Conservation (phyloP, 1,140 invertebrate genomes). For the Anoplolepis gracilipes region DNA sequence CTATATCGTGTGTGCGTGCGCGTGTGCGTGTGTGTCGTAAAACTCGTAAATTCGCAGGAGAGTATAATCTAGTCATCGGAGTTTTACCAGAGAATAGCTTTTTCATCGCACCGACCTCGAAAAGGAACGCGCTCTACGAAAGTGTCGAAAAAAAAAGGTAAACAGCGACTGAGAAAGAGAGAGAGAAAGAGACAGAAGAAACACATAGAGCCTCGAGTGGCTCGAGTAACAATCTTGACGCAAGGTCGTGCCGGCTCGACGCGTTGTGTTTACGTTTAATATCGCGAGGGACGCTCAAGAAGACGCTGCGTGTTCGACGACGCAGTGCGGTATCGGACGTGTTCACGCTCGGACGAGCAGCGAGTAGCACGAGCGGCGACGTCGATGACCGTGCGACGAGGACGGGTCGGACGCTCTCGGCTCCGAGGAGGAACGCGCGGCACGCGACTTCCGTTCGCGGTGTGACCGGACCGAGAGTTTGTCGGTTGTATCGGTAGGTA, state of each 20-base stretch:
- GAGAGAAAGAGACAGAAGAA: neutral
- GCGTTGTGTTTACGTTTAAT: conserved; percentile 32
- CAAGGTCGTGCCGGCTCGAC: conserved; percentile 35
- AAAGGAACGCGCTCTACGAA: neutral
- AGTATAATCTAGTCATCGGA: conserved; percentile 5
- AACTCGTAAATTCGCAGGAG: neutral
- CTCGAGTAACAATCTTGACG: neutral
- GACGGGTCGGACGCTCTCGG: conserved; percentile 12
- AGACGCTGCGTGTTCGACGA: neutral
- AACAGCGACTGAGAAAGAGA: conserved; percentile 22
- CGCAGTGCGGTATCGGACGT: neutral
- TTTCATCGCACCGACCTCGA: neutral
- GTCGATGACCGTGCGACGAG: conserved; percentile 42
- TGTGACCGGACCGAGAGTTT: neutral
- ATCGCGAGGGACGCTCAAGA: conserved; percentile 17
- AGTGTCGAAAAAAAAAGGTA: conserved; percentile 35
- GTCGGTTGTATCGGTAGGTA: no score
- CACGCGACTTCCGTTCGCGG: conserved; percentile 29
- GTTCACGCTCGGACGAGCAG: conserved; percentile 20
- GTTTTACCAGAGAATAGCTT: neutral
- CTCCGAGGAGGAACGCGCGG: neutral
- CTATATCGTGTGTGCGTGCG: no score
- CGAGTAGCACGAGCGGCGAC: neutral
- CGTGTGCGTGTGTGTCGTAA: neutral
- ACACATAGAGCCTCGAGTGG: no score